Percentiles rank a stretch among this genome's conserved stretches.
These are phyloP conservation scores for Chlamydotis undulata DNA, from an alignment of 2,113 vertebrate species.

Conservation along the genomic window DNA sequence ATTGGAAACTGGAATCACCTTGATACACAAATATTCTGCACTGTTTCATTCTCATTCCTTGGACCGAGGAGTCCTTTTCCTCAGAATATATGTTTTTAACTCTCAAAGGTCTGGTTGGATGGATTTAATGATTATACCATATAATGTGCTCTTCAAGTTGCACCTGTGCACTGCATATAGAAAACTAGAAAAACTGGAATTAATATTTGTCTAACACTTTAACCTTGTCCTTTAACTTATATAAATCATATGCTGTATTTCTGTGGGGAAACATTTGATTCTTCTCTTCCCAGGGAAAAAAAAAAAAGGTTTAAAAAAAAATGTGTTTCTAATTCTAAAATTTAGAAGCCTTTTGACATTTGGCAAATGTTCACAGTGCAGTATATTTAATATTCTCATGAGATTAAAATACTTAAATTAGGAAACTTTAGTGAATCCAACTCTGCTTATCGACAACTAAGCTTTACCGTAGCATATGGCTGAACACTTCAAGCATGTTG, in stretches of 20 bases:
- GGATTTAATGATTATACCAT: conserved; percentile 85
- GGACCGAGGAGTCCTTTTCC: conserved; percentile 81
- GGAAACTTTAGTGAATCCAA: neutral
- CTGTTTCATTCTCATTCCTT: conserved; percentile 83
- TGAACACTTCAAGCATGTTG: neutral
- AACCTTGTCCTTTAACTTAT: conserved; percentile 80
- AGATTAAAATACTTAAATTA: neutral
- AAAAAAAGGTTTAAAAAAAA: conserved; percentile 8
- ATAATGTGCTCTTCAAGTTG: conserved; percentile 81
- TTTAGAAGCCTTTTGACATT: conserved; percentile 26
- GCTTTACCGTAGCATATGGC: neutral
- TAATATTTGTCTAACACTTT: conserved; percentile 85
- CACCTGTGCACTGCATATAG: conserved; percentile 86
- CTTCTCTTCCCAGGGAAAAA: conserved; percentile 14
- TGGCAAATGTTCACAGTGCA: neutral
- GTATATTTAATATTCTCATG: neutral
- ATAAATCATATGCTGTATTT: conserved; percentile 69
- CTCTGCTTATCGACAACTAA: neutral
- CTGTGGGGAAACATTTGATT: conserved; percentile 56
- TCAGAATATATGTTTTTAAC: conserved; percentile 88
- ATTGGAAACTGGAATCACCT: conserved; percentile 86
- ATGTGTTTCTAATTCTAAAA: conserved; percentile 17
- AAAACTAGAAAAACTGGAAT: conserved; percentile 79
- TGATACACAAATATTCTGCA: conserved; percentile 87
- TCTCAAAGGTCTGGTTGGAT: conserved; percentile 86